Evolutionary conservation across 2,797 vertebrate species (phyloP).

Genomic region (Schizopygopsis pylzovi): DNA sequence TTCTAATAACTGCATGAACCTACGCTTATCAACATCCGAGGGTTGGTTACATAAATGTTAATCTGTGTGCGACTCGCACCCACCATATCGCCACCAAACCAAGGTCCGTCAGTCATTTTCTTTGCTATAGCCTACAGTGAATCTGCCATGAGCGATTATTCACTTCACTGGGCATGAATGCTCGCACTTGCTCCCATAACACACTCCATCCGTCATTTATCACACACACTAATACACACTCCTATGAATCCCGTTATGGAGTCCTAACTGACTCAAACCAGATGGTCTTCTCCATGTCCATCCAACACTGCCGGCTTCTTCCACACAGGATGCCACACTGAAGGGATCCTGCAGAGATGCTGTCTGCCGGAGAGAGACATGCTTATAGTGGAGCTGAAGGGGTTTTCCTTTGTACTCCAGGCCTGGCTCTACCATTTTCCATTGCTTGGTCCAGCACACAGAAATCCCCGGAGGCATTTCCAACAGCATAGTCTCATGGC

Average conservation of each 20-base stretch:
- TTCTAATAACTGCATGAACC: background rate
- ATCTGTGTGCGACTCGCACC: background rate
- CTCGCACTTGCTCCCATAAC: slow-evolving; percentile 7
- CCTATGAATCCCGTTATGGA: slow-evolving; percentile 14
- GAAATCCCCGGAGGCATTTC: background rate
- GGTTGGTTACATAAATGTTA: slow-evolving; percentile 24
- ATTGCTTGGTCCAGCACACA: slow-evolving; percentile 5
- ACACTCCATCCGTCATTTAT: background rate
- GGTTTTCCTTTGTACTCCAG: slow-evolving; percentile 27
- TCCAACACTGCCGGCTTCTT: slow-evolving; percentile 2
- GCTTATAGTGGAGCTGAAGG: background rate
- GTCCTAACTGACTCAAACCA: slow-evolving; percentile 20
- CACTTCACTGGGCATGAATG: background rate
- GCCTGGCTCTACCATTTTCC: slow-evolving; percentile 24
- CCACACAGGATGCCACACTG: slow-evolving; percentile 6
- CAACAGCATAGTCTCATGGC: slow-evolving; percentile 17
- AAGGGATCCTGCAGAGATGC: background rate
- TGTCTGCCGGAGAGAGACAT: background rate
- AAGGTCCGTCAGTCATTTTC: background rate
- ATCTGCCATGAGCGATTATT: background rate
- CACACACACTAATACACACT: background rate
- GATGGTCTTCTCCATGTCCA: slow-evolving; percentile 34
- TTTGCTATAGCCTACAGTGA: background rate
- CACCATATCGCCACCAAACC: background rate
- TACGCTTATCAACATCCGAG: background rate